Percentiles rank a stretch among this genome's conserved stretches.
Evolutionary conservation across 2,888 invertebrate genomes (phyloP).

Genomic region (Epistrophella euchroma): DNA sequence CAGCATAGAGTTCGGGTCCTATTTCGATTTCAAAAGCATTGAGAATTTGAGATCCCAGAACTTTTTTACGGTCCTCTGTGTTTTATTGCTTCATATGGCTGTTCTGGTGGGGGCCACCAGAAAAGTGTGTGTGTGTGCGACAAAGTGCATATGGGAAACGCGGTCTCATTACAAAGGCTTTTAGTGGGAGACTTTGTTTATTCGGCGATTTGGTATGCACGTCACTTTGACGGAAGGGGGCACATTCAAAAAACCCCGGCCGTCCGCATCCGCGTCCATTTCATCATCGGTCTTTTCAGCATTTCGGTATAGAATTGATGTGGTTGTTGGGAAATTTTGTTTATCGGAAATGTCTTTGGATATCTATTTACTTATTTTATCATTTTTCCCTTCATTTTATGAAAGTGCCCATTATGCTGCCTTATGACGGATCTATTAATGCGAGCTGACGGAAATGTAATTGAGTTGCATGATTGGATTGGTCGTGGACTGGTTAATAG

Average conservation of each 20-base stretch:
- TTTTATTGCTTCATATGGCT: conserved; percentile 22
- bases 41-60: conserved; percentile 30
- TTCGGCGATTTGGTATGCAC: conserved; percentile 62
- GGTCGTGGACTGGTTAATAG: conserved; percentile 34
- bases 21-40: conserved; percentile 21
- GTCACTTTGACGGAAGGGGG: conserved; percentile 35
- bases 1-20: conserved; percentile 17
- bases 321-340: conserved; percentile 54
- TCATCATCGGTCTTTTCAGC: conserved; percentile 1
- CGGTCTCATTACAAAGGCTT: conserved; percentile 53
- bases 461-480: conserved; percentile 62
- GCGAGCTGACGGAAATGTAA: conserved; percentile 58
- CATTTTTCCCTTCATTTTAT: conserved; percentile 22
- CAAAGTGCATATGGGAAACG: conserved; percentile 32
- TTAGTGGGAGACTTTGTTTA: conserved; percentile 43
- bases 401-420: conserved; percentile 46
- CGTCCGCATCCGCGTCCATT: background rate
- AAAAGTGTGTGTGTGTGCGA: conserved; percentile 34
- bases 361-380: conserved; percentile 17
- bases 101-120: conserved; percentile 2
- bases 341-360: conserved; percentile 54
- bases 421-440: conserved; percentile 68
- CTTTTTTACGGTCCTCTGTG: conserved; percentile 34
- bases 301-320: conserved; percentile 53
- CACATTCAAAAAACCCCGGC: background rate